phyloP scores from a whole-genome alignment of 2,113 vertebrate genomes.

The Passerina amoena region DNA sequence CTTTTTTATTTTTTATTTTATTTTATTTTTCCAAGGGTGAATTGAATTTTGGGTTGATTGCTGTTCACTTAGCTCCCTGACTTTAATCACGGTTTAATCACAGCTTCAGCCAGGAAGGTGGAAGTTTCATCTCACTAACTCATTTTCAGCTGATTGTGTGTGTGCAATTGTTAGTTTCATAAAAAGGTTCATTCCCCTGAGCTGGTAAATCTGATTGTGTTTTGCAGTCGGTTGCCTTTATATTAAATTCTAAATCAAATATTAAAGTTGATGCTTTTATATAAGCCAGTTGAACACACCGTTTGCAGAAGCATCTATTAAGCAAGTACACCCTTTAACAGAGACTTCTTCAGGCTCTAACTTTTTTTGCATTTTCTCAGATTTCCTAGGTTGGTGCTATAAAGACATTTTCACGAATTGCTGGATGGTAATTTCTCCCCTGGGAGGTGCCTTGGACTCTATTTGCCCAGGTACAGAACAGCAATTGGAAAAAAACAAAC shows the following conservation, averaged over 20 bases:
- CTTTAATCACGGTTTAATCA: background rate
- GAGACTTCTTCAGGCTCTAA: background rate
- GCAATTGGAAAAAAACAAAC: background rate
- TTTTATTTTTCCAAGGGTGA: background rate
- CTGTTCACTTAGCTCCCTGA: background rate
- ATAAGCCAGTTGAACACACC: background rate
- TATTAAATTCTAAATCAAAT: conserved; percentile 15
- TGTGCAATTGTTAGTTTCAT: conserved; percentile 12
- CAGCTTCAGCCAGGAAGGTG: background rate
- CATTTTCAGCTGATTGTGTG: conserved; percentile 7
- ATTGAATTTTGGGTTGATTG: background rate
- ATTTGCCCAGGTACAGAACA: background rate
- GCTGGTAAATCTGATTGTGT: background rate
- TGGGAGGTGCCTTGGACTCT: background rate
- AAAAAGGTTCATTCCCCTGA: background rate
- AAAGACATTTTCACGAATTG: background rate
- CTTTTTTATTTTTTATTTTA: background rate
- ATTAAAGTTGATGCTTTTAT: background rate
- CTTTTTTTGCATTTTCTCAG: background rate
- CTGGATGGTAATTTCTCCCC: background rate
- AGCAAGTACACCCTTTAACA: background rate
- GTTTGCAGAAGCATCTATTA: background rate
- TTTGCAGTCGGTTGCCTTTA: background rate
- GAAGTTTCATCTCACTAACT: background rate
- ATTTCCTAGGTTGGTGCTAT: background rate